These are phyloP conservation scores for Drosophila sturtevanti DNA, from an alignment of 1,140 invertebrate genomes.

Conservation along the genomic window DNA sequence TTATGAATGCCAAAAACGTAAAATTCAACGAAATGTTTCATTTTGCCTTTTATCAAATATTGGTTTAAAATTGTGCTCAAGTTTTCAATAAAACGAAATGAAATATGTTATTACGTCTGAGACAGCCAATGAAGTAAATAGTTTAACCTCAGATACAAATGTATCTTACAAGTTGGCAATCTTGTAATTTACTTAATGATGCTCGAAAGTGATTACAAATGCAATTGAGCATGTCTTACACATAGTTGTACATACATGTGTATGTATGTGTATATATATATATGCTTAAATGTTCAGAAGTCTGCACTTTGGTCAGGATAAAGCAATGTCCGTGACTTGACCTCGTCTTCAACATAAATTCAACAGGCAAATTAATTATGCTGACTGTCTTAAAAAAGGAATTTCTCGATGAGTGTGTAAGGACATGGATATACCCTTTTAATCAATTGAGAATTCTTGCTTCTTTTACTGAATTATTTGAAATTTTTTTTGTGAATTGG, in stretches of 20 bases:
- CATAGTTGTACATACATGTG: slow-evolving; percentile 39
- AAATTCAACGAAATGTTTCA: slow-evolving; percentile 48
- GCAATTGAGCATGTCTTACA: slow-evolving; percentile 43
- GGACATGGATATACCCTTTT: background rate
- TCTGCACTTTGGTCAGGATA: slow-evolving; percentile 12
- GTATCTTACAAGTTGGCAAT: slow-evolving; percentile 46
- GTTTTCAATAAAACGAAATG: background rate
- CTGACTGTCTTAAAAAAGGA: slow-evolving; percentile 41
- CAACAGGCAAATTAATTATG: slow-evolving; percentile 70
- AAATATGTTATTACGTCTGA: slow-evolving; percentile 17
- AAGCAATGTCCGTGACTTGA: slow-evolving; percentile 44
- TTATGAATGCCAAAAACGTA: slow-evolving; percentile 76
- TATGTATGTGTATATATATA: background rate
- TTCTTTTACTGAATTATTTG: too few relatives aligned
- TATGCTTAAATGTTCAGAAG: background rate
- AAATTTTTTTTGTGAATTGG: too few relatives aligned
- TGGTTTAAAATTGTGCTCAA: slow-evolving; percentile 48
- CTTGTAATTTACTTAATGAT: slow-evolving; percentile 56
- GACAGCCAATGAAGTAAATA: slow-evolving; percentile 14
- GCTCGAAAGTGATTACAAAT: slow-evolving; percentile 56
- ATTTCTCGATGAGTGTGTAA: background rate
- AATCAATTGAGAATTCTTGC: background rate
- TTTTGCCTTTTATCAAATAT: slow-evolving; percentile 57
- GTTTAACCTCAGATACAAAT: slow-evolving; percentile 42
- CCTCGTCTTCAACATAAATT: slow-evolving; percentile 58